These are phyloP conservation scores for Hyppa rectilinea DNA, from an alignment of 2,888 invertebrate genomes.

Conservation along the genomic window DNA sequence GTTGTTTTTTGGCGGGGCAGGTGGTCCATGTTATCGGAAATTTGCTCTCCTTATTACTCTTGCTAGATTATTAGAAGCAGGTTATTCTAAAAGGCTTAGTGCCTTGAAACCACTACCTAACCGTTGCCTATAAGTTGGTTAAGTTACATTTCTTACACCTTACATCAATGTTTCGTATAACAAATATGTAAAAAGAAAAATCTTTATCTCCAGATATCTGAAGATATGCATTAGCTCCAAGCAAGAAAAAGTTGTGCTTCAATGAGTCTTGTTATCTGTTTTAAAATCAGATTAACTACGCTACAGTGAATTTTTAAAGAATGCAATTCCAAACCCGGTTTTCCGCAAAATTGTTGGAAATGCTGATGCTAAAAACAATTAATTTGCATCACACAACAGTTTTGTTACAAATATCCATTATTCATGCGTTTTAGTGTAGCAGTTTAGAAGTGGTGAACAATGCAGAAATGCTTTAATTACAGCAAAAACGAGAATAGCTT, in stretches of 20 bases:
- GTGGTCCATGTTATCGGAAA: no score
- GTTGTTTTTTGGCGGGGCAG: no score
- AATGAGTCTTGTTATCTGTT: conserved; percentile 9
- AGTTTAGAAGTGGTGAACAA: conserved; percentile 26
- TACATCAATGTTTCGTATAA: not conserved
- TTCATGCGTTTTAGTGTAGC: conserved; percentile 21
- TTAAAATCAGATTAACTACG: conserved; percentile 7
- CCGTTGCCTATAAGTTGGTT: not conserved
- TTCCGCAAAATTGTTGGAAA: conserved; percentile 15
- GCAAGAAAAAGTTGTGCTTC: not conserved
- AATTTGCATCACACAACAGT: conserved; percentile 27
- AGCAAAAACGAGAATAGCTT: not conserved
- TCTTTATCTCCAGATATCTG: no score
- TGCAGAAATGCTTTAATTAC: not conserved
- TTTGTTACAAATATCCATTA: conserved; percentile 39
- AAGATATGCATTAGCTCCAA: not conserved
- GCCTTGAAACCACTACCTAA: not conserved
- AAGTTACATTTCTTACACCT: not conserved
- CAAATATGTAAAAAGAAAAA: not conserved
- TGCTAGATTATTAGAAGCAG: not conserved
- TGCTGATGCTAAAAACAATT: conserved; percentile 23
- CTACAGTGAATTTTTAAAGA: conserved; percentile 16
- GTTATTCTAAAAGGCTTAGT: not conserved
- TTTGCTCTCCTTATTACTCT: not conserved
- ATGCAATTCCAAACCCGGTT: not conserved